These are phyloP conservation scores for Xenopus tropicalis DNA, from an alignment of 2,113 vertebrate genomes.

Conservation along the genomic window UCB_Xtro_10.0 CM004443.2:201677001-201677500, in stretches of 20 bases:
- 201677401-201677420: too few relatives aligned
- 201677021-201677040: neutral
- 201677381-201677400: too few relatives aligned
- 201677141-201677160: neutral
- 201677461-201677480: too few relatives aligned
- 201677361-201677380: too few relatives aligned
- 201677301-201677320: too few relatives aligned
- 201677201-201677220: constrained; percentile 13
- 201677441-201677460: too few relatives aligned
- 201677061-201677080: constrained; percentile 11
- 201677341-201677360: too few relatives aligned
- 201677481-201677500: too few relatives aligned
- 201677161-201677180: constrained; percentile 3
- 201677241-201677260: constrained; percentile 22
- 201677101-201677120: neutral
- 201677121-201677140: neutral
- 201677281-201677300: neutral
- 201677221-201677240: neutral
- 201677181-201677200: constrained; percentile 11
- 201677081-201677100: constrained; percentile 23
- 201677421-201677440: too few relatives aligned
- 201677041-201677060: neutral
- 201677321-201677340: too few relatives aligned
- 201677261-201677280: constrained; percentile 14
- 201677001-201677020: neutral